Base-by-base conservation (phyloP, 2,888 invertebrate genomes). In the Ischnus inquisitorius region DNA sequence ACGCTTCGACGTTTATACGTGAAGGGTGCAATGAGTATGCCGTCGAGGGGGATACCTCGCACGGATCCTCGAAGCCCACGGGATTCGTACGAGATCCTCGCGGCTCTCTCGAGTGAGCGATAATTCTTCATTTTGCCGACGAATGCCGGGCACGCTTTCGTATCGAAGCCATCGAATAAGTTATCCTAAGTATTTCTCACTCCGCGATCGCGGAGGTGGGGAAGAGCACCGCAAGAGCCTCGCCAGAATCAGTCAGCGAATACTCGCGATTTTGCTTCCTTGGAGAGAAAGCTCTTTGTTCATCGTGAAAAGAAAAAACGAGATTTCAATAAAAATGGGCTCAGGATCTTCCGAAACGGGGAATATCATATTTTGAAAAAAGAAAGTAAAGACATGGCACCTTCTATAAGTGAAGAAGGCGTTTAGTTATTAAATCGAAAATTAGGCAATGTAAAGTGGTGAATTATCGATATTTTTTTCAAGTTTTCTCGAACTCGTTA, bases 181-280 rank as follows among this genome's bases (percentile, higher is more conserved):
- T 86, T 88, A 89, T 89, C 87, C 88, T 79, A 88, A 88, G 87
- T 89, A 89, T 89, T 89, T 89, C 89, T 89, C 89, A 89, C 89
- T 88, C 87, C 86, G 84, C 51, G 67, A 87, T 84, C 75, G 85
- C 75, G 80, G n/a, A 14, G 14, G 28, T 12, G 14, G 57, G 28
- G 28, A 14, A n/a, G n/a, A n/a, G n/a, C 25, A 60, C 28, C 14
- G 28, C 60, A 28, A n/a, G 25, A 25, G 60, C 60, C 60, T 60
- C 60, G 60, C 60, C 25, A 28, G 14, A 28, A 60, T 60, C 28
- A 25, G n/a, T 60, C 60, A 25, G 60, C 28, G 60, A 60, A 25
- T 60, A 57, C 28, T n/a, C 14, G 19, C 28, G 60, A 25, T 60
- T n/a, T 28, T 60, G 0, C 1, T 28, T 28, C 25, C 10, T 5